Percentiles rank a stretch among this genome's conserved stretches.
Conservation (phyloP, 1,140 invertebrate species). For the Zaprionus taronus region DNA sequence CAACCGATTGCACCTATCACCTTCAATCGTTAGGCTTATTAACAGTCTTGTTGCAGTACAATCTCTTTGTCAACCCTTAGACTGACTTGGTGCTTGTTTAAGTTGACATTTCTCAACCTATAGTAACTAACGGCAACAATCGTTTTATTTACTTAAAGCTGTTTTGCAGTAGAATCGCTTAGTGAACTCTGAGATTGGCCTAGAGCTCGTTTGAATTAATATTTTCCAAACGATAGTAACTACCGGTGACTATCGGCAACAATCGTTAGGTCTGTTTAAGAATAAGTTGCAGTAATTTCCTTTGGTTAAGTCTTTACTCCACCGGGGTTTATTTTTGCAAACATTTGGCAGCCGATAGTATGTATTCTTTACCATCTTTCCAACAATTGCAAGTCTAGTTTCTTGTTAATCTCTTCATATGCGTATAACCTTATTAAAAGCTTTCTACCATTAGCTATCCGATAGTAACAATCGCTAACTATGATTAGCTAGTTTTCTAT, state of each 20-base stretch:
- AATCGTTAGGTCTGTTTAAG: no score
- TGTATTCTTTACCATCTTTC: no score
- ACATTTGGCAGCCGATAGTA: no score
- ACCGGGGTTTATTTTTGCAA: no score
- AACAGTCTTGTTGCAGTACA: not conserved
- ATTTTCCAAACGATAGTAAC: no score
- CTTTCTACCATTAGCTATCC: not conserved
- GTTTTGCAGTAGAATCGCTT: not conserved
- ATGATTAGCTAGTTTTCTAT: not conserved
- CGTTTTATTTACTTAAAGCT: not conserved
- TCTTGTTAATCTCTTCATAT: no score
- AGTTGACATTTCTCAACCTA: not conserved
- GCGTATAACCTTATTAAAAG: no score
- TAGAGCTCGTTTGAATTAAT: not conserved
- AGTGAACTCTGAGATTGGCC: no score
- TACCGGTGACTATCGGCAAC: no score
- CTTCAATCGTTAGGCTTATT: not conserved
- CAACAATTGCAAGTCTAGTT: no score
- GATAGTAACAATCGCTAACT: not conserved
- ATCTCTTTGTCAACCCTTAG: not conserved
- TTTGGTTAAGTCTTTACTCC: no score
- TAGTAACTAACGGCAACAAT: not conserved
- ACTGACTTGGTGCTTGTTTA: not conserved
- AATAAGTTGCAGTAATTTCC: no score
- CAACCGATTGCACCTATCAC: not conserved